Base-by-base conservation (phyloP, 2,888 invertebrate genomes). In the Macropis europaea region DNA sequence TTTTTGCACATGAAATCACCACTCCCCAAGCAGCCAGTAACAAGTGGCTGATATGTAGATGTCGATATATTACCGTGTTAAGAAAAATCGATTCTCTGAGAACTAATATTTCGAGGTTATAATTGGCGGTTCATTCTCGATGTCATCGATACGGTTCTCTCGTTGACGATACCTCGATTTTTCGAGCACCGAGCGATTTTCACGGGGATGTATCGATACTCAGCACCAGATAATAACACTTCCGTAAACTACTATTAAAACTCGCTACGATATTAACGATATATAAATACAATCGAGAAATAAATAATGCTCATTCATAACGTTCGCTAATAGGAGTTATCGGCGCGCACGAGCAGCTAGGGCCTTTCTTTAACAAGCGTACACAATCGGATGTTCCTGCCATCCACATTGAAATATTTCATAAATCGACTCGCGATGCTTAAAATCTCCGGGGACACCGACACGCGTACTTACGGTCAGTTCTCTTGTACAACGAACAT, bases 251-350 rank as follows among this genome's bases (percentile, higher is more conserved):
- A 69, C 64, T 62, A 66, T 76, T 63, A 56, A 69, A 32, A 71
- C 66, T 70, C 66, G 42, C 68, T 80, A 81, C 57, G 19, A 61
- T n/a, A n/a, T 77, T 77, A 67, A 80, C 68, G 63, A 66, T 59
- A 82, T 81, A 73, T 77, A 81, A 81, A 81, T 78, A 78, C 71
- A 76, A 64, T 79, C 66, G 68, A 77, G 77, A 81, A 81, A 81
- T 81, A 82, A 82, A 81, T 81, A 81, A 77, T 79, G 63, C 42
- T 76, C 71, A 64, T 77, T 75, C 59, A 43, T 75, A 78, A 77
- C 79, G 59, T 64, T 77, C 50, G 68, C 75, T 77, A 78, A 77
- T 72, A 77, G 62, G n/a, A 75, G 50, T 38, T 69, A 22, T 75
- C 34, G 42, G 30, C 19, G 57, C 77, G 72, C 48, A 38, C 28